Conservation (phyloP, 2,797 vertebrate species). For the Sebastes nivosus region DNA sequence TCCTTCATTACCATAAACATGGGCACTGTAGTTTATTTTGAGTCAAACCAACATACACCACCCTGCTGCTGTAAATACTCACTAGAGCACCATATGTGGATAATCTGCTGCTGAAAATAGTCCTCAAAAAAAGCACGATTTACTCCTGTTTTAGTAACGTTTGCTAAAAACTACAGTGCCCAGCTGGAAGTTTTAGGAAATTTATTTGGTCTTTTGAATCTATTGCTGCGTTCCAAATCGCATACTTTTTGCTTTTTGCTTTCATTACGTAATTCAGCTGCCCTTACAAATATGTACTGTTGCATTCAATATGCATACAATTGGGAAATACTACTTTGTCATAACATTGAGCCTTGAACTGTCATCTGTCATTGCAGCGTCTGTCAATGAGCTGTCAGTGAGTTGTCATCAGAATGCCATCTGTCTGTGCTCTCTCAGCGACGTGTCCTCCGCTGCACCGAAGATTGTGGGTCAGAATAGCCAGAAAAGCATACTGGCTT, state of each 20-base stretch:
- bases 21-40: background rate
- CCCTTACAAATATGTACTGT: too few relatives aligned
- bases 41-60: background rate
- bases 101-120: background rate
- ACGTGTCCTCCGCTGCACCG: too few relatives aligned
- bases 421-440: too few relatives aligned
- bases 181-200: background rate
- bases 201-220: background rate
- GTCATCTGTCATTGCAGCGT: too few relatives aligned
- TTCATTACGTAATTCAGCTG: background rate
- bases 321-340: too few relatives aligned
- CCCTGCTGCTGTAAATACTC: background rate
- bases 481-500: too few relatives aligned
- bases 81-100: background rate
- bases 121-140: background rate
- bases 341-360: too few relatives aligned
- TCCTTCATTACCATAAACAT: slow-evolving; percentile 2
- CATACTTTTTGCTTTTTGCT: background rate
- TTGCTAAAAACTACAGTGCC: background rate
- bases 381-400: too few relatives aligned
- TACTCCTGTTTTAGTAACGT: background rate
- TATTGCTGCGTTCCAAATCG: background rate
- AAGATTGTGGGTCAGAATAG: too few relatives aligned
- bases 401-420: too few relatives aligned
- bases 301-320: too few relatives aligned